phyloP scores from a whole-genome alignment of 2,888 invertebrate genomes.

The Drosophila putrida region DNA sequence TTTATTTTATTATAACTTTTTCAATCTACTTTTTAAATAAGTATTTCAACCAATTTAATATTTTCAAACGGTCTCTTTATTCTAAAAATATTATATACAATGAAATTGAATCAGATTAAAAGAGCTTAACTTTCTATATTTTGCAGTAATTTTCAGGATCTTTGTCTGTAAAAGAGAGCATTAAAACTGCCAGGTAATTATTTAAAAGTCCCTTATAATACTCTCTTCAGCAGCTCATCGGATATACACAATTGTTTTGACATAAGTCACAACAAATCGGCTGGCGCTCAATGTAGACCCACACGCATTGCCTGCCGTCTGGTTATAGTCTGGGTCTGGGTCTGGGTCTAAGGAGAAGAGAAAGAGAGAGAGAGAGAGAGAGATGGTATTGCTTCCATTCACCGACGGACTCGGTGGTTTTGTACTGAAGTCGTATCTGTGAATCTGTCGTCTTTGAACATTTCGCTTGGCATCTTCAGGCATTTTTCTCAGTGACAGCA shows the following conservation, averaged over 20 bases:
- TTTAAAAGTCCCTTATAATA: conserved; percentile 12
- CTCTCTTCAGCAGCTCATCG: conserved; percentile 29
- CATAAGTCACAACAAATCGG: conserved; percentile 80
- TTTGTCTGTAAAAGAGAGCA: not conserved
- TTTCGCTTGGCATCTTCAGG: conserved; percentile 31
- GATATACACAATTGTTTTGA: conserved; percentile 66
- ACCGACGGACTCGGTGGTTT: conserved; percentile 51
- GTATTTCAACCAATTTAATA: too few relatives aligned
- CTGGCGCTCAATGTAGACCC: conserved; percentile 72
- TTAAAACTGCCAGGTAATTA: conserved; percentile 16
- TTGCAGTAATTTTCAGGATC: not conserved
- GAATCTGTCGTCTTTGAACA: conserved; percentile 59
- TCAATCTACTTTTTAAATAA: too few relatives aligned
- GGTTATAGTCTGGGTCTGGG: conserved; percentile 23
- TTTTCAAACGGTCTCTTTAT: too few relatives aligned
- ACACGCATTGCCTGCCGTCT: conserved; percentile 68
- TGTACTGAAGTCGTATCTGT: conserved; percentile 28
- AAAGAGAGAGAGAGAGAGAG: too few relatives aligned
- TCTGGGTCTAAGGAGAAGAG: conserved; percentile 2
- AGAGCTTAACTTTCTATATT: not conserved
- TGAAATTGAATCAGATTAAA: too few relatives aligned
- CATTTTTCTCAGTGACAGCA: conserved; percentile 52
- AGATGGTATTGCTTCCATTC: conserved; percentile 17
- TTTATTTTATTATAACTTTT: too few relatives aligned
- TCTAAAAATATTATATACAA: too few relatives aligned